Evolutionary conservation across 2,888 invertebrate species (phyloP), one percentile per base, ranked within the genome.

Genomic region (Melolontha melolontha): DNA sequence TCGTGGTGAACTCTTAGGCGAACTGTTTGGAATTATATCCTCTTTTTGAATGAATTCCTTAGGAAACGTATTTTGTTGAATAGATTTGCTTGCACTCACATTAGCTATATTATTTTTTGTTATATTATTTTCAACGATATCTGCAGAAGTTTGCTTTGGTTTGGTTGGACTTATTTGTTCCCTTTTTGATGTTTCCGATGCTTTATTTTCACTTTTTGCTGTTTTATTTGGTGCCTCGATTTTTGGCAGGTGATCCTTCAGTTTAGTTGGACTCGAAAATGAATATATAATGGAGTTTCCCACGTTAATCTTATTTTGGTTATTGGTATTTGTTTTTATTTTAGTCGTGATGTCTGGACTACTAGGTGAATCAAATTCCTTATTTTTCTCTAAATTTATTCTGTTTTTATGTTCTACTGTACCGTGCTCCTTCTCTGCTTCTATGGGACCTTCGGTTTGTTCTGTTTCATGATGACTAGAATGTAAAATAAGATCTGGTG

Each of bases 271-370:
- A 39, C 84, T 83, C 64, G 82, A 83, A 78, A 90, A 90, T 67
- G 86, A 85, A 79, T 87, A 91, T 70, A 90, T 87, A 75, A 90
- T 85, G 14, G 89, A 87, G 65, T 86, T 86, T n/a, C 91, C 90
- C 39, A 90, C 86, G 76, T 91, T 91, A 75, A 89, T 88, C 78
- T 90, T 90, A 59, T 72, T 72, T 50, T 74, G 72, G 52, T 75
- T 74, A 0, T 74, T 71, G 6, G 75, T 76, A 14, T 76, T 71
- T 50, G 66, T 39, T 68, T 69, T 39, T 67, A 39, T 75, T 66
- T 57, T 74, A 71, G 44, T 66, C 64, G 5, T n/a, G n/a, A 2
- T n/a, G 17, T 17, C 50, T 4, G 11, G 22, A n/a, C 14, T 27
- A 27, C 5, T 4, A 5, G 17, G n/a, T 14, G 12, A 14, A 5